A percentile compares a stretch with the other conserved stretches of the same genome.
These are phyloP conservation scores for Tadarida brasiliensis DNA, from an alignment of 2,797 vertebrate species.

Conservation along the genomic window DNA sequence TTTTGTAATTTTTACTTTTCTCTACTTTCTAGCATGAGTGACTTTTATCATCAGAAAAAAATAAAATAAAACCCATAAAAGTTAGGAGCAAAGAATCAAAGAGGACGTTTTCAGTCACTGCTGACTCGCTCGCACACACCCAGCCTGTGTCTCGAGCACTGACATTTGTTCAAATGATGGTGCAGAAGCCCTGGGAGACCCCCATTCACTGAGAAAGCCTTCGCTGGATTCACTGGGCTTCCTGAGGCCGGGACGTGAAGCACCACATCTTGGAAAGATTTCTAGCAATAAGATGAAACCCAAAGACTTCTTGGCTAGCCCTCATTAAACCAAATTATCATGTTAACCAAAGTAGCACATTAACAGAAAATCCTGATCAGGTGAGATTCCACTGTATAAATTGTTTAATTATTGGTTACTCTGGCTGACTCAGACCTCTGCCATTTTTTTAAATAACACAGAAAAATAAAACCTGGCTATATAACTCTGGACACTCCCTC, in stretches of 20 bases:
- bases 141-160: not conserved
- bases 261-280: constrained; percentile 43
- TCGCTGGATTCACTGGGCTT: not conserved
- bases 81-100: constrained; percentile 11
- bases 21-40: not conserved
- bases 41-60: not conserved
- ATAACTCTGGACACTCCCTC: not conserved
- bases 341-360: not conserved
- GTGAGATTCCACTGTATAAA: not conserved
- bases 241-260: not conserved
- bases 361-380: not conserved
- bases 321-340: not conserved
- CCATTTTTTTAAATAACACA: not conserved
- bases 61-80: not conserved
- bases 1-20: not conserved
- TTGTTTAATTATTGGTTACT: not conserved
- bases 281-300: constrained; percentile 46
- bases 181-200: not conserved
- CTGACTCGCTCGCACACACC: not conserved
- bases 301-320: not conserved
- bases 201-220: constrained; percentile 28
- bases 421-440: not conserved
- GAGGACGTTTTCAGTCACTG: not conserved
- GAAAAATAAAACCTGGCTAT: not conserved
- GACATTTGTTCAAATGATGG: constrained; percentile 43